Conservation (phyloP, 2,797 vertebrate species). For the Tolypeutes matacus region DNA sequence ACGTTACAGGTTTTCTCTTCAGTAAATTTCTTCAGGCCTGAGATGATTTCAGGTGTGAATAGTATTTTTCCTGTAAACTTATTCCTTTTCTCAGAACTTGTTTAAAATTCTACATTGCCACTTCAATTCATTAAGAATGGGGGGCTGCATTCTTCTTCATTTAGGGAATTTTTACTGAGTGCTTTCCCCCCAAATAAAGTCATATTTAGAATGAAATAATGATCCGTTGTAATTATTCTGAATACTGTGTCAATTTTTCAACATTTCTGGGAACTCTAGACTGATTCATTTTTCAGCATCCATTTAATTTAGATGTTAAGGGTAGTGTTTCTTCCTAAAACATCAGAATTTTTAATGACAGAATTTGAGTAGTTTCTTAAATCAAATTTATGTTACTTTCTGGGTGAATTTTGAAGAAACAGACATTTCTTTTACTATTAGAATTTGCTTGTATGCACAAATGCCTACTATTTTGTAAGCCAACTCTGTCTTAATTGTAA, state of each 20-base stretch:
- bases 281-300: slow-evolving; percentile 51
- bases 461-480: slow-evolving; percentile 33
- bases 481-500: slow-evolving; percentile 38
- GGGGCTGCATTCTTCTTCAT: slow-evolving; percentile 23
- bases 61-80: slow-evolving; percentile 15
- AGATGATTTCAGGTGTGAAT: not conserved
- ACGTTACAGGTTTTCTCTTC: not conserved
- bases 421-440: slow-evolving; percentile 47
- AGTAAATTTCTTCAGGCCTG: slow-evolving; percentile 17
- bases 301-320: slow-evolving; percentile 54
- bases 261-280: slow-evolving; percentile 47
- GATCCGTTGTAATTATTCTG: slow-evolving; percentile 18
- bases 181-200: slow-evolving; percentile 60
- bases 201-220: slow-evolving; percentile 64
- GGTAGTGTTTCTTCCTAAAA: slow-evolving; percentile 4
- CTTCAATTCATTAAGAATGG: not conserved
- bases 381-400: slow-evolving; percentile 47
- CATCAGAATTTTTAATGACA: slow-evolving; percentile 31
- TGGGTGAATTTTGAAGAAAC: slow-evolving; percentile 5
- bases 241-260: slow-evolving; percentile 59
- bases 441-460: slow-evolving; percentile 61
- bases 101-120: slow-evolving; percentile 13
- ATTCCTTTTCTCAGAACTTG: not conserved
- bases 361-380: slow-evolving; percentile 54
- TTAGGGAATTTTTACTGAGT: not conserved